Conservation (phyloP, 2,113 vertebrate genomes). For the Sula dactylatra region DNA sequence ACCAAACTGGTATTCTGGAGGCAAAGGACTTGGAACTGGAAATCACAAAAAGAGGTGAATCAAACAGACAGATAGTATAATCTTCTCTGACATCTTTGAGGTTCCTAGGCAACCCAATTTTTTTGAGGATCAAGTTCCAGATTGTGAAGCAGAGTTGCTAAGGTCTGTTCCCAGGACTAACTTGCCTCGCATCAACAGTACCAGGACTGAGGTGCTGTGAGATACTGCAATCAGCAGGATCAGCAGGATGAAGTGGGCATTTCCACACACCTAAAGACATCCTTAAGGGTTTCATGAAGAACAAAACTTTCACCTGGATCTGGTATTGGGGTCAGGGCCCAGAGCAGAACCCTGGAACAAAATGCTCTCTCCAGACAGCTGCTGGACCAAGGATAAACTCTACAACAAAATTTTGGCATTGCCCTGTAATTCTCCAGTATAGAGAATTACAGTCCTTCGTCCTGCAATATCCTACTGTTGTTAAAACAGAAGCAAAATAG, state of each 20-base stretch:
- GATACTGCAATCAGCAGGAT: background rate
- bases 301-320: background rate
- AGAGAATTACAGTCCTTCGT: background rate
- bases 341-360: background rate
- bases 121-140: background rate
- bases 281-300: background rate
- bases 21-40: background rate
- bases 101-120: background rate
- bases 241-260: background rate
- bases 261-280: background rate
- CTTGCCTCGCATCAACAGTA: accelerated
- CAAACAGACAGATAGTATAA: background rate
- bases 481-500: background rate
- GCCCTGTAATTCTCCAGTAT: background rate
- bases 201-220: background rate
- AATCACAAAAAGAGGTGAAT: background rate
- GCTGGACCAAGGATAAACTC: background rate
- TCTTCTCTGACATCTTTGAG: background rate
- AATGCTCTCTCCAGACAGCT: background rate
- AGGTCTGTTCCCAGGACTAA: background rate
- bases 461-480: background rate
- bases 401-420: background rate
- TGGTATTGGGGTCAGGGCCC: background rate
- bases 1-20: background rate
- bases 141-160: background rate